phyloP scores from a whole-genome alignment of 2,797 vertebrate genomes.

The Cyprinella venusta region DNA sequence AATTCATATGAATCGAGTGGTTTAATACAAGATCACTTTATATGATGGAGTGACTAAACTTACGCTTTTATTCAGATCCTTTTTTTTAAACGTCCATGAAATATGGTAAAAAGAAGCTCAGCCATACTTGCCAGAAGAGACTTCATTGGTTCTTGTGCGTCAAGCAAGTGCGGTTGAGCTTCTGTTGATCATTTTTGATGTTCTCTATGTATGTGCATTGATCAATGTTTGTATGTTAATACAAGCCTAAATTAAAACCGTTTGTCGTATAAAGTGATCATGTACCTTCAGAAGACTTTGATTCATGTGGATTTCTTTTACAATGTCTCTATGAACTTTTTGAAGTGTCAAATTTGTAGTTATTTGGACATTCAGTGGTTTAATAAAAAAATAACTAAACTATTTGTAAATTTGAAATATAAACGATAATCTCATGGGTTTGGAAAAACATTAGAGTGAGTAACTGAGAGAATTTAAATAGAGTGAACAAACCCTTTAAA shows the following conservation, averaged over 20 bases:
- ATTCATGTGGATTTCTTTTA: background rate
- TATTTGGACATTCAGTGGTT: background rate
- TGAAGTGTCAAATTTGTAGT: background rate
- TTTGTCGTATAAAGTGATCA: background rate
- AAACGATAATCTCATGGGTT: too few species aligned
- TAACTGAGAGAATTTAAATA: too few species aligned
- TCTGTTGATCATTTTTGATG: background rate
- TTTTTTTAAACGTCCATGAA: background rate
- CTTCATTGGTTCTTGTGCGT: background rate
- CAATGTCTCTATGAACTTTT: background rate
- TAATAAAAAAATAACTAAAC: too few species aligned
- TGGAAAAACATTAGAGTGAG: too few species aligned
- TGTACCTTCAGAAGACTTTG: background rate
- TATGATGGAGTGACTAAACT: background rate
- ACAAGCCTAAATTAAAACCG: background rate
- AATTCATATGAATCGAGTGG: background rate
- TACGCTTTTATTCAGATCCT: background rate
- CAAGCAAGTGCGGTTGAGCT: background rate
- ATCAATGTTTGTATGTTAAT: background rate
- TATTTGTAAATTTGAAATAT: too few species aligned
- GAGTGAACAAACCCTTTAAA: too few species aligned
- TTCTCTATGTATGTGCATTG: background rate
- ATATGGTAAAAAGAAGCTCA: background rate
- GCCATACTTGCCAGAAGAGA: background rate
- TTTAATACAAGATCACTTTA: background rate